These are phyloP conservation scores for Teleogryllus occipitalis DNA, from an alignment of 1,140 invertebrate genomes.

Conservation along the genomic window DNA sequence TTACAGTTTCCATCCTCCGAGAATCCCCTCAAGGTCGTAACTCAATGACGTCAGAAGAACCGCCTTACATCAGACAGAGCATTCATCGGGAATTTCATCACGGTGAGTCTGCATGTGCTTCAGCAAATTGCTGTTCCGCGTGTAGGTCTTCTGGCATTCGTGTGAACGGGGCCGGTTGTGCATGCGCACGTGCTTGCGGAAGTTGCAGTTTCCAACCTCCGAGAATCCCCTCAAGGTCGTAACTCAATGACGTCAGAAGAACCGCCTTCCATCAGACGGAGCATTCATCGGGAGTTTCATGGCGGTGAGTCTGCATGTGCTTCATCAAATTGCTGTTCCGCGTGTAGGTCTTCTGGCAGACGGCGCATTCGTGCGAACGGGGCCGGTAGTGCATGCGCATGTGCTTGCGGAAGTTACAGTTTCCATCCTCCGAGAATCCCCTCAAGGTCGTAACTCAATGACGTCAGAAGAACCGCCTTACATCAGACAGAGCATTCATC, in stretches of 20 bases:
- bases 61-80: constrained; percentile 26
- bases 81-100: constrained; percentile 67
- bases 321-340: constrained; percentile 64
- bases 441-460: no score
- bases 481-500: constrained; percentile 56
- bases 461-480: constrained; percentile 59
- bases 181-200: constrained; percentile 35
- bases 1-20: constrained; percentile 10
- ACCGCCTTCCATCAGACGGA: not conserved
- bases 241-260: no score
- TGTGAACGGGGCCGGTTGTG: constrained; percentile 38
- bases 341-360: constrained; percentile 25
- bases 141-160: not conserved
- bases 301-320: constrained; percentile 69
- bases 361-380: constrained; percentile 29
- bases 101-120: constrained; percentile 73
- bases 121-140: constrained; percentile 59
- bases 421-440: no score
- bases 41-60: no score
- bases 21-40: no score
- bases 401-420: no score
- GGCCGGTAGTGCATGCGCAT: constrained; percentile 42
- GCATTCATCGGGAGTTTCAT: constrained; percentile 66
- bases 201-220: not conserved
- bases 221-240: no score